phyloP scores from a whole-genome alignment of 2,888 invertebrate genomes.

The Nemotelus nigrinus region DNA sequence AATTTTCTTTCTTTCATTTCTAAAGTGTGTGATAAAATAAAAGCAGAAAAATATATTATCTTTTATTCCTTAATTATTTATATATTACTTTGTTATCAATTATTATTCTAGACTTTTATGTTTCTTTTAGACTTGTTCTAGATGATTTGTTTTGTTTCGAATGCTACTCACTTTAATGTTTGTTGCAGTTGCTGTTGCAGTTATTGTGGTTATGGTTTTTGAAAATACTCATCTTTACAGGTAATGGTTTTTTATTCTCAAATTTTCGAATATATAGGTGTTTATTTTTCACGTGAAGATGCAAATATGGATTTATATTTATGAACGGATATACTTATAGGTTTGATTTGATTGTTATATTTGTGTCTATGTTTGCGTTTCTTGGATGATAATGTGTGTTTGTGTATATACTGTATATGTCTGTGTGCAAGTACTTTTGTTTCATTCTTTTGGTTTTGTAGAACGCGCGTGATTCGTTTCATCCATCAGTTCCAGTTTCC shows the following conservation, averaged over 20 bases:
- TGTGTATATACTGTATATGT: background rate
- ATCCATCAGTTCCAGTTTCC: too few relatives aligned
- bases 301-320: too few relatives aligned
- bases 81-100: conserved; percentile 40
- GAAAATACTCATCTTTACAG: conserved; percentile 39
- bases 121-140: conserved; percentile 26
- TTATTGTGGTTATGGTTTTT: background rate
- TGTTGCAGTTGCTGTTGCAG: too few relatives aligned
- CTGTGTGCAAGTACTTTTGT: conserved; percentile 25
- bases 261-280: conserved; percentile 13
- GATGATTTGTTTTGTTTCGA: conserved; percentile 39
- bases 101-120: conserved; percentile 26
- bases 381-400: conserved; percentile 17
- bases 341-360: conserved; percentile 23
- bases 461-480: background rate
- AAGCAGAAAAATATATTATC: conserved; percentile 43
- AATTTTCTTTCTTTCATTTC: conserved; percentile 21
- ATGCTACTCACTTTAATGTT: too few relatives aligned
- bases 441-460: background rate
- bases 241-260: conserved; percentile 11
- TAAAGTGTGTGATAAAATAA: conserved; percentile 43
- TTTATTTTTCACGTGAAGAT: background rate
- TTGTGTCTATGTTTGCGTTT: conserved; percentile 30
- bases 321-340: background rate
- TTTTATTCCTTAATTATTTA: conserved; percentile 35